These are phyloP conservation scores for Tinea trinotella DNA, from an alignment of 2,888 invertebrate genomes.

Conservation along the genomic window DNA sequence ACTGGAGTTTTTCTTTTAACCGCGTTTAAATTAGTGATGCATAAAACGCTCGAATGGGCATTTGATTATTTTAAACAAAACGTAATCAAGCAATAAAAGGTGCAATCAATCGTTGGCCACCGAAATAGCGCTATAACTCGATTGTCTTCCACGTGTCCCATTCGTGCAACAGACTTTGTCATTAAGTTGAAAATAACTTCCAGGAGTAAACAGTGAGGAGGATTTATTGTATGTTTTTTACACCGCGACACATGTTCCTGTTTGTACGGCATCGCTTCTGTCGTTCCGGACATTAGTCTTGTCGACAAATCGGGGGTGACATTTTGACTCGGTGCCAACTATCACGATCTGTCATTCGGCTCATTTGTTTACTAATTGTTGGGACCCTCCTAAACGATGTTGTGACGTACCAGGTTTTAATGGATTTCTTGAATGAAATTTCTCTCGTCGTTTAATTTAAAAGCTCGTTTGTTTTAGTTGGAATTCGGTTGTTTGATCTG, in stretches of 20 bases:
- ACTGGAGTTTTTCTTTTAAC: background rate
- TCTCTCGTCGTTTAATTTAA: conserved; percentile 33
- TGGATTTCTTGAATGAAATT: conserved; percentile 66
- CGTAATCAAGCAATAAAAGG: conserved; percentile 15
- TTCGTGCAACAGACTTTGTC: conserved; percentile 34
- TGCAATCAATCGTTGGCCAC: conserved; percentile 16
- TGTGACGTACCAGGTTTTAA: conserved; percentile 47
- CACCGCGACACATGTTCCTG: conserved; percentile 51
- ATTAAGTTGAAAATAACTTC: conserved; percentile 52
- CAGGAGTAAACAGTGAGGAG: conserved; percentile 36
- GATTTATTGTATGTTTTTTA: conserved; percentile 49
- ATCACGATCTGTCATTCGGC: conserved; percentile 60
- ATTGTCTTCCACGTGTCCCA: conserved; percentile 29
- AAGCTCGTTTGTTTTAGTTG: conserved; percentile 54
- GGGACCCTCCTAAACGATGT: conserved; percentile 30
- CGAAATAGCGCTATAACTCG: conserved; percentile 14
- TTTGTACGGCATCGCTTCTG: conserved; percentile 12
- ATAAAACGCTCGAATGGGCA: conserved; percentile 17
- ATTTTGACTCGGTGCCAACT: conserved; percentile 60
- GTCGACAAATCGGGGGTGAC: conserved; percentile 21
- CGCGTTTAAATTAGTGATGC: conserved; percentile 14
- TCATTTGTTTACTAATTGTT: conserved; percentile 68
- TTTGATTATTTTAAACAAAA: conserved; percentile 13
- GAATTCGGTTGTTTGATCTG: conserved; percentile 17
- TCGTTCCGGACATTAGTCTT: conserved; percentile 17